These are phyloP conservation scores for Eretmocerus hayati DNA, from an alignment of 2,888 invertebrate species.

Conservation along the genomic window DNA sequence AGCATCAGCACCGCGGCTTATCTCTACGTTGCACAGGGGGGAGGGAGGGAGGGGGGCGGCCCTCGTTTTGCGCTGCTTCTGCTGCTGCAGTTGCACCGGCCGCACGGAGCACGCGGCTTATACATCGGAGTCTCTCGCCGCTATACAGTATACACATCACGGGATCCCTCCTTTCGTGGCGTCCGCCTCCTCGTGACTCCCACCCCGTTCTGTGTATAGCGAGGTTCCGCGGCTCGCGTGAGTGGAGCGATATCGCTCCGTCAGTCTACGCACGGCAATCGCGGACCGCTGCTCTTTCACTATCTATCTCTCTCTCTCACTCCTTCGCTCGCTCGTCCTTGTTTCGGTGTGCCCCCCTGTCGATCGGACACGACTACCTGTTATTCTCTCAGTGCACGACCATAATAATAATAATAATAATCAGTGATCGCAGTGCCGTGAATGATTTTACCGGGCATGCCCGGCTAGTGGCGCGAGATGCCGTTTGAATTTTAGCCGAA, in stretches of 20 bases:
- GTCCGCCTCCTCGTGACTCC: too few relatives aligned
- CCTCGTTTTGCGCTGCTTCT: background rate
- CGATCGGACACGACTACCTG: too few relatives aligned
- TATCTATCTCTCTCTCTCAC: background rate
- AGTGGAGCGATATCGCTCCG: constrained; percentile 22
- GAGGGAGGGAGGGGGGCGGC: constrained; percentile 1
- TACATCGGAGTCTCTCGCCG: too few relatives aligned
- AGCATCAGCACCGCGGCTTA: constrained; percentile 27
- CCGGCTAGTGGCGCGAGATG: background rate
- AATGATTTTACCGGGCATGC: background rate
- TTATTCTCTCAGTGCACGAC: too few relatives aligned
- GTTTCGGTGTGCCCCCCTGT: background rate
- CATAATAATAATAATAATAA: background rate
- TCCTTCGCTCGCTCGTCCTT: background rate
- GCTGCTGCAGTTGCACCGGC: background rate
- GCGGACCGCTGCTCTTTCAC: constrained; percentile 16
- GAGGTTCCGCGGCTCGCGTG: background rate
- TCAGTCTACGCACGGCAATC: constrained; percentile 26
- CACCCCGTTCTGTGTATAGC: too few relatives aligned
- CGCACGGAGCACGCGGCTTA: too few relatives aligned
- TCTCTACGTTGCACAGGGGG: constrained; percentile 15
- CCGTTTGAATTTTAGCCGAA: background rate
- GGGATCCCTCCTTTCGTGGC: constrained; percentile 2
- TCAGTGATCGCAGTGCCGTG: background rate
- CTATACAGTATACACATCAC: too few relatives aligned